These are phyloP conservation scores for Idaea aversata DNA, from an alignment of 2,888 invertebrate genomes.

Conservation along the genomic window DNA sequence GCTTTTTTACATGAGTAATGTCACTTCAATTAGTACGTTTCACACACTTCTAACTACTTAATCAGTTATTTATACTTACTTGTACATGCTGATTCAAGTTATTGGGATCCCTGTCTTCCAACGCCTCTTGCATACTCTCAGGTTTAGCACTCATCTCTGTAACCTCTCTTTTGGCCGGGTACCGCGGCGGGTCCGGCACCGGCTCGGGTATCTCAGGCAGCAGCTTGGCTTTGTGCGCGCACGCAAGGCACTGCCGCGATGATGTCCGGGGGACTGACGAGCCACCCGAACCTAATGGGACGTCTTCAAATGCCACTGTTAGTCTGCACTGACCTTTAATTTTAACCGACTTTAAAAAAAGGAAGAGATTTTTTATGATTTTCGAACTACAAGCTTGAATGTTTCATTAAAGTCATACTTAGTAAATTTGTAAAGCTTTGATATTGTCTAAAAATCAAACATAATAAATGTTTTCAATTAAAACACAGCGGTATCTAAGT, in stretches of 20 bases:
- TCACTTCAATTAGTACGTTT: too few species aligned
- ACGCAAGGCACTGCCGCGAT: slow-evolving; percentile 58
- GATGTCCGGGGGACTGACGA: slow-evolving; percentile 46
- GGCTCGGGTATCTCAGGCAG: slow-evolving; percentile 49
- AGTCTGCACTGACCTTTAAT: slow-evolving; percentile 25
- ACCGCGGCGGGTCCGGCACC: slow-evolving; percentile 31
- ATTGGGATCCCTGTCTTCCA: slow-evolving; percentile 87
- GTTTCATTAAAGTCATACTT: background rate
- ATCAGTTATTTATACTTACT: slow-evolving; percentile 58
- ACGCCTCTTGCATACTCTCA: slow-evolving; percentile 64
- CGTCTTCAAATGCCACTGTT: slow-evolving; percentile 65
- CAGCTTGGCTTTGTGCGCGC: slow-evolving; percentile 52
- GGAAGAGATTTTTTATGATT: background rate
- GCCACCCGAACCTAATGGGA: slow-evolving; percentile 53
- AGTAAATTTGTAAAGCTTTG: background rate
- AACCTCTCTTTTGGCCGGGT: slow-evolving; percentile 14
- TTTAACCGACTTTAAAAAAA: background rate
- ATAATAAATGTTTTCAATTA: background rate
- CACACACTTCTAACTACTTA: too few species aligned
- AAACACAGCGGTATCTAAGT: background rate
- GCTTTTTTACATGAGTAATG: too few species aligned
- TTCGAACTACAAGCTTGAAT: background rate
- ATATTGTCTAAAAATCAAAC: too few species aligned
- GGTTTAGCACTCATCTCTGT: slow-evolving; percentile 56
- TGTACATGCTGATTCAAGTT: slow-evolving; percentile 85